Percentiles rank a stretch among this genome's conserved stretches.
These are phyloP conservation scores for Cassiopea xamachana DNA, from an alignment of 30 jellyfish, hydroid and myxozoan species.

Conservation along the genomic window DNA sequence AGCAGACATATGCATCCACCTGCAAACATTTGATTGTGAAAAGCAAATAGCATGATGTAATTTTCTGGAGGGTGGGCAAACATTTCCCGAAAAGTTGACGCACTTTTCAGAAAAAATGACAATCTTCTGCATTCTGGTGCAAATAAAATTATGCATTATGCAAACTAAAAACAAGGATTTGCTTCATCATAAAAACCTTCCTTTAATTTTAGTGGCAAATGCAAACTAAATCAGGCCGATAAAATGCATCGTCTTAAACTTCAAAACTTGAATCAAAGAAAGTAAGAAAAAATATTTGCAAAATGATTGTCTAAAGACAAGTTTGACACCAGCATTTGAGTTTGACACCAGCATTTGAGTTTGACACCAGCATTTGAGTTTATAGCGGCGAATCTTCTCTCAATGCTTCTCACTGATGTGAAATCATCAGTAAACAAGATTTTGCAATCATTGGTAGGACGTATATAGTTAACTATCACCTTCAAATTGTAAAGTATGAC, in stretches of 20 bases:
- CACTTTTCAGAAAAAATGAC: background rate
- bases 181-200: background rate
- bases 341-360: no score
- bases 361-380: no score
- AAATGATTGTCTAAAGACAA: no score
- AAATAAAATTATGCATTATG: background rate
- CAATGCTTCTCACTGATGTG: no score
- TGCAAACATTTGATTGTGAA: background rate
- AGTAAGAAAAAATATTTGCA: no score
- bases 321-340: no score
- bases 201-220: background rate
- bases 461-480: no score
- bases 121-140: background rate
- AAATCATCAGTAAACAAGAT: no score
- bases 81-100: background rate
- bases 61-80: background rate
- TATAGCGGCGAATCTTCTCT: no score
- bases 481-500: no score
- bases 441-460: no score
- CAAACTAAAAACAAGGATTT: background rate
- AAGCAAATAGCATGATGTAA: background rate
- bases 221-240: background rate
- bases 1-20: background rate
- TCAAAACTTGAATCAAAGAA: no score
- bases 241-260: background rate